Evolutionary conservation across 2,113 vertebrate genomes (phyloP).

Genomic region (Cynocephalus volans): DNA sequence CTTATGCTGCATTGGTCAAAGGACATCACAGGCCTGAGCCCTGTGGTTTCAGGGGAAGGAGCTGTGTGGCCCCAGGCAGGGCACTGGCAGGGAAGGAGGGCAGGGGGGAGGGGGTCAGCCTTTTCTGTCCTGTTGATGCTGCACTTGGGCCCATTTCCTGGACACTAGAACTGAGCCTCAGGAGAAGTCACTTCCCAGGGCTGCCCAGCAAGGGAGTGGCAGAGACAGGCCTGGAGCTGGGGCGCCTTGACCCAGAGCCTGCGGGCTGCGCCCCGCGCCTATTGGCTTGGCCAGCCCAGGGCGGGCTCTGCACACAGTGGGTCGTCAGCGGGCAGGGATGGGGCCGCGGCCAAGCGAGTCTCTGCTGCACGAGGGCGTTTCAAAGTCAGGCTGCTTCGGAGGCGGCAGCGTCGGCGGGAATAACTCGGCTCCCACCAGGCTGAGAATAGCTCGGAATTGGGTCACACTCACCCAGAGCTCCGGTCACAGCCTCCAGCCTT

Average conservation of each 20-base stretch:
- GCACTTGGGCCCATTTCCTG: no score
- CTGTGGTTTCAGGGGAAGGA: no score
- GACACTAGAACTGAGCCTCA: no score
- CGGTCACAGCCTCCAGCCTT: conserved; percentile 77
- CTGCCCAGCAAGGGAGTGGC: neutral
- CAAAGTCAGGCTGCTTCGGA: conserved; percentile 76
- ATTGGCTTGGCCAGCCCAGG: no score
- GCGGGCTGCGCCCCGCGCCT: neutral
- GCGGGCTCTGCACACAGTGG: neutral
- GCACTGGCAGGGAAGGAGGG: neutral
- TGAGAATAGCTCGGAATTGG: conserved; percentile 84
- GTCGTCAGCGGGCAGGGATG: neutral
- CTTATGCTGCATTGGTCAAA: no score
- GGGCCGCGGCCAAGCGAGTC: neutral
- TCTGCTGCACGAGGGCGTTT: conserved; percentile 67
- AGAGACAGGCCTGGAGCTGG: neutral
- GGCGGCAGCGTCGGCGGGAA: neutral
- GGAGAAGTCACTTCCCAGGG: neutral
- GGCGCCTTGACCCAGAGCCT: neutral
- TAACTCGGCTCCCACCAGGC: conserved; percentile 76
- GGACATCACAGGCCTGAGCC: no score
- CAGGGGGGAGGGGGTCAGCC: no score
- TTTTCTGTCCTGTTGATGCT: neutral
- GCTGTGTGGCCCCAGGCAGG: no score
- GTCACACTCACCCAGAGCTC: conserved; percentile 70